Conservation (phyloP, 1,140 invertebrate genomes). For the Anastatus disparis region DNA sequence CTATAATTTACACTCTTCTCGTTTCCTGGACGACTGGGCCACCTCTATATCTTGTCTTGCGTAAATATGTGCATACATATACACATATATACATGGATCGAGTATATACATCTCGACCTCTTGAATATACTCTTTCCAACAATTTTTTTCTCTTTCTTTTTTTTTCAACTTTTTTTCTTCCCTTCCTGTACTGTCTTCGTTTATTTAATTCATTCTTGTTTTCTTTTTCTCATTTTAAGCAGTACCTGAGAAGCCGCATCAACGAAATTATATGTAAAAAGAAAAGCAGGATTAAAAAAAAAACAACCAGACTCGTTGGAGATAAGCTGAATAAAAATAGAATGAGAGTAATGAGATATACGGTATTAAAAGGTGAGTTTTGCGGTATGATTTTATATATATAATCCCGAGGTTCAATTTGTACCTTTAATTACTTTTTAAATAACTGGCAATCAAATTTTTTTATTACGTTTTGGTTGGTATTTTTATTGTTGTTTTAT, state of each 20-base stretch:
- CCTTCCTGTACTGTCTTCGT: no score
- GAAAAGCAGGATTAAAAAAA: background rate
- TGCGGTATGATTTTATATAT: background rate
- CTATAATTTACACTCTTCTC: conserved; percentile 58
- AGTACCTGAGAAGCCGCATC: background rate
- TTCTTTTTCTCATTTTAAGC: background rate
- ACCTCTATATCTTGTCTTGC: conserved; percentile 28
- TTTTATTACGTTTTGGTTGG: no score
- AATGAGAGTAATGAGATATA: background rate
- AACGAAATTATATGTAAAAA: conserved; percentile 3
- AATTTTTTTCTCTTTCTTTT: background rate
- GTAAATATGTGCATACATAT: background rate
- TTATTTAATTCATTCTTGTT: no score
- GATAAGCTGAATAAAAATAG: background rate
- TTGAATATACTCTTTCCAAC: background rate
- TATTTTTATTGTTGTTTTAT: no score
- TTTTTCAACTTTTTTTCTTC: background rate
- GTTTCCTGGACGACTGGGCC: conserved; percentile 45
- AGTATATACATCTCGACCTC: background rate
- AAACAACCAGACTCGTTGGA: background rate
- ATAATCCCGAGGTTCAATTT: no score
- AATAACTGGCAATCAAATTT: no score
- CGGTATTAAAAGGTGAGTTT: background rate
- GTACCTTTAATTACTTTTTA: no score
- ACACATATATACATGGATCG: background rate